phyloP scores from a whole-genome alignment of 2,113 vertebrate genomes.

The Calyptomena viridis region DNA sequence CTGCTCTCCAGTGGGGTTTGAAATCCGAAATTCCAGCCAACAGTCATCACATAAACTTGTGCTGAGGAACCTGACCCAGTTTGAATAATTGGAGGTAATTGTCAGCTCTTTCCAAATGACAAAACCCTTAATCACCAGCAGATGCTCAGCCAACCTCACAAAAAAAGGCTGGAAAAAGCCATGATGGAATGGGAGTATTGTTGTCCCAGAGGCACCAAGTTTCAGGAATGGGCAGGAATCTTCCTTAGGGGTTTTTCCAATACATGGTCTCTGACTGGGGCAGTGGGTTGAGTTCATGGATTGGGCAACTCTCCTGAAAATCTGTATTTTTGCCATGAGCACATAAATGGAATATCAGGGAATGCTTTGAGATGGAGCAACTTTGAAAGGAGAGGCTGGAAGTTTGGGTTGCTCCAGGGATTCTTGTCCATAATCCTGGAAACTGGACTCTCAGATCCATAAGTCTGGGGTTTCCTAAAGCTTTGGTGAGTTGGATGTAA shows the following conservation, averaged over 20 bases:
- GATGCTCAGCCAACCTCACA: conserved; percentile 36
- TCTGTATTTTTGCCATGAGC: background rate
- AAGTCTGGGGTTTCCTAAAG: background rate
- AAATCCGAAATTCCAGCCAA: background rate
- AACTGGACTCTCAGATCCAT: background rate
- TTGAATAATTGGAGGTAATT: conserved; percentile 46
- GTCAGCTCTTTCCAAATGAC: conserved; percentile 50
- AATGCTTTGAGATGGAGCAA: background rate
- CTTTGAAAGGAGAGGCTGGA: background rate
- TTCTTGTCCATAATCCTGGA: background rate
- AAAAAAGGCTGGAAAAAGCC: background rate
- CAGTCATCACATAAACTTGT: conserved; percentile 7
- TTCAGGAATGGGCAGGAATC: conserved; percentile 47
- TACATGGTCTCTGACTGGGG: background rate
- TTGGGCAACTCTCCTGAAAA: background rate
- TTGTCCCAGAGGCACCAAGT: conserved; percentile 4
- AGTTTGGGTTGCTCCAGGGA: background rate
- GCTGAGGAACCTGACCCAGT: conserved; percentile 50
- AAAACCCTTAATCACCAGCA: conserved; percentile 53
- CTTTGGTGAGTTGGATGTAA: background rate
- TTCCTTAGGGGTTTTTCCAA: conserved; percentile 19
- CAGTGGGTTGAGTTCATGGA: background rate
- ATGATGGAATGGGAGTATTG: background rate
- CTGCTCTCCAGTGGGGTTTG: background rate
- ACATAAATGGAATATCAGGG: background rate